Evolutionary conservation across 2,888 invertebrate species (phyloP).

Genomic region (Pseudococcus longispinus): DNA sequence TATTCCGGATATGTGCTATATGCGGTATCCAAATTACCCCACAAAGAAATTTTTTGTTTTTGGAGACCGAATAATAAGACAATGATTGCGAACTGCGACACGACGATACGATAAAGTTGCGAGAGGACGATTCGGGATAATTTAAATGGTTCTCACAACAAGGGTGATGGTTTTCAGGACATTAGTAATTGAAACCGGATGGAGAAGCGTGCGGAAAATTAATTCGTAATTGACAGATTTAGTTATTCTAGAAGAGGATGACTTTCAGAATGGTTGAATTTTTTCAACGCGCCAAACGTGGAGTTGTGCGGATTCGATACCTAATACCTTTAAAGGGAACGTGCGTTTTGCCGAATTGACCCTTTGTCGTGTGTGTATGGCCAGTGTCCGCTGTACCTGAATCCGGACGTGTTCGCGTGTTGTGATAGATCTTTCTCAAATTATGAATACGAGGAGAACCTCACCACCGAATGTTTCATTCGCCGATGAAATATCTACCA

Average conservation of each 20-base stretch:
- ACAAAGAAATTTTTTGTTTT: not conserved
- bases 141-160: constrained; percentile 54
- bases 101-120: not conserved
- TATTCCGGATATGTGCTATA: too few relatives aligned
- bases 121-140: constrained; percentile 5
- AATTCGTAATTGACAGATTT: constrained; percentile 53
- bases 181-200: constrained; percentile 52
- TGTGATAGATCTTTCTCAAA: not conserved
- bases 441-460: constrained; percentile 34
- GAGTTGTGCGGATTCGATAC: not conserved
- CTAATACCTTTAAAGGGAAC: too few relatives aligned
- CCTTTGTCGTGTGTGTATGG: not conserved
- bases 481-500: constrained; percentile 29
- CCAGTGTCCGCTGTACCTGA: not conserved
- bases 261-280: not conserved
- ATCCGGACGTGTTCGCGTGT: not conserved
- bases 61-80: not conserved
- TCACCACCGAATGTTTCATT: constrained; percentile 48
- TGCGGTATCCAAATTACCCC: not conserved
- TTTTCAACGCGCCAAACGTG: not conserved
- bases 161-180: constrained; percentile 55
- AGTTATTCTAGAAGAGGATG: not conserved
- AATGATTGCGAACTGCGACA: not conserved
- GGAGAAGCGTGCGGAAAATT: constrained; percentile 56
- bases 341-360: not conserved